Evolutionary conservation across 2,888 invertebrate genomes (phyloP).

Genomic region (Colostygia pectinataria): DNA sequence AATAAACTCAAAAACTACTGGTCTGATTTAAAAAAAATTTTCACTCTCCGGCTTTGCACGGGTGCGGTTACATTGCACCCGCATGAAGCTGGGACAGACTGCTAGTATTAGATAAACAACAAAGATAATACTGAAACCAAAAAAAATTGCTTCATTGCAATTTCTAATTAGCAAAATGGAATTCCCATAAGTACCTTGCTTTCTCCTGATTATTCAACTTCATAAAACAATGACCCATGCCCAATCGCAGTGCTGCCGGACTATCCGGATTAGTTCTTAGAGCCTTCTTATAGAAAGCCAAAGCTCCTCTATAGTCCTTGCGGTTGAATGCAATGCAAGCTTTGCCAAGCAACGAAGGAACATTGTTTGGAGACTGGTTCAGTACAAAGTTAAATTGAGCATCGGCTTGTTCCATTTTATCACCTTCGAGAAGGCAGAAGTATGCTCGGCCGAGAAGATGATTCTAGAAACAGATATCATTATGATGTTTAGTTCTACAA

Average conservation of each 20-base stretch:
- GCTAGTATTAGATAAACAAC: too few relatives aligned
- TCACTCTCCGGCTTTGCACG: too few relatives aligned
- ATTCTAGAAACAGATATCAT: conserved; percentile 83
- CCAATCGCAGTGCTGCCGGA: conserved; percentile 97
- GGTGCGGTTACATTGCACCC: too few relatives aligned
- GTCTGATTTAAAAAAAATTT: too few relatives aligned
- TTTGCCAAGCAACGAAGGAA: conserved; percentile 98
- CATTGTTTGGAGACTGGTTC: conserved; percentile 97
- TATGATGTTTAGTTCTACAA: neutral
- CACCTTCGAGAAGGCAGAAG: conserved; percentile 98
- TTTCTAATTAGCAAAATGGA: too few relatives aligned
- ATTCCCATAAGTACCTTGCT: conserved; percentile 91
- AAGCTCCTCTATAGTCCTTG: conserved; percentile 96
- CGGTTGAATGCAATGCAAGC: conserved; percentile 99
- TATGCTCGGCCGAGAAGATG: conserved; percentile 99
- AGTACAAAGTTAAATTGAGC: conserved; percentile 99
- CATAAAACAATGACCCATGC: conserved; percentile 99
- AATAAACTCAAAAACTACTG: too few relatives aligned
- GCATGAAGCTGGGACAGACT: too few relatives aligned
- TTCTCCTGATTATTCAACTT: conserved; percentile 97
- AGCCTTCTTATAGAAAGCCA: conserved; percentile 99
- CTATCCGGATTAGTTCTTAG: conserved; percentile 97
- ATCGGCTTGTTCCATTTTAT: conserved; percentile 99
- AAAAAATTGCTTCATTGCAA: too few relatives aligned
- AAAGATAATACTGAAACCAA: too few relatives aligned